A percentile compares a stretch with the other conserved stretches of the same genome.
phyloP scores from a whole-genome alignment of 2,113 vertebrate species.

The Oryzias curvinotus region DNA sequence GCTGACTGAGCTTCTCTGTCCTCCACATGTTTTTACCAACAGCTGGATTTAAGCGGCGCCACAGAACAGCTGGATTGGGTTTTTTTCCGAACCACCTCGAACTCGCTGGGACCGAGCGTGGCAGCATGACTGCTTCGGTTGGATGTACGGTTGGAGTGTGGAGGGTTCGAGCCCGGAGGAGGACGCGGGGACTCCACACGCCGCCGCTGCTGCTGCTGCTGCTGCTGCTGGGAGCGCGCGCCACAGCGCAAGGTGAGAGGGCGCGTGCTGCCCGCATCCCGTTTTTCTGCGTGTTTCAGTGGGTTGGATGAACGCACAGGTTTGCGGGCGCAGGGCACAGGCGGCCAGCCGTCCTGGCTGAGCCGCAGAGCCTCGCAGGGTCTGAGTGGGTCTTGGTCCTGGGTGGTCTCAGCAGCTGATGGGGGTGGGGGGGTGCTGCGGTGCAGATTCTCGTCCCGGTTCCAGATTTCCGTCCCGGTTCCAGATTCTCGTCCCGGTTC shows the following conservation, averaged over 20 bases:
- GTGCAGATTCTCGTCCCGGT: too few relatives aligned
- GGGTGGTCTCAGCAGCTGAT: too few relatives aligned
- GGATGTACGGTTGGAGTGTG: conserved; percentile 51
- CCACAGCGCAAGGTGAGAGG: conserved; percentile 50
- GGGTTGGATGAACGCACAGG: neutral
- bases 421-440: too few relatives aligned
- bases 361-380: too few relatives aligned
- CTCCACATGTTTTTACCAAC: too few relatives aligned
- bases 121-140: conserved; percentile 51
- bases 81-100: conserved; percentile 6
- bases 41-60: conserved; percentile 7
- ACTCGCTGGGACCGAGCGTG: conserved; percentile 27
- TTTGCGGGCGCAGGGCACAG: too few relatives aligned
- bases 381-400: too few relatives aligned
- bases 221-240: conserved; percentile 44
- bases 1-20: neutral
- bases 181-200: conserved; percentile 45
- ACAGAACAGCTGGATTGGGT: conserved; percentile 3
- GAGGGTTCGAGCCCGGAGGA: too few relatives aligned
- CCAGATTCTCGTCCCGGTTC: too few relatives aligned
- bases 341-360: too few relatives aligned
- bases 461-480: too few relatives aligned
- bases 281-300: neutral
- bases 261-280: neutral
- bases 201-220: conserved; percentile 59